Percentiles rank a stretch among this genome's conserved stretches.
Evolutionary conservation across 2,888 invertebrate species (phyloP).

Genomic region (Seira sanloemensis): DNA sequence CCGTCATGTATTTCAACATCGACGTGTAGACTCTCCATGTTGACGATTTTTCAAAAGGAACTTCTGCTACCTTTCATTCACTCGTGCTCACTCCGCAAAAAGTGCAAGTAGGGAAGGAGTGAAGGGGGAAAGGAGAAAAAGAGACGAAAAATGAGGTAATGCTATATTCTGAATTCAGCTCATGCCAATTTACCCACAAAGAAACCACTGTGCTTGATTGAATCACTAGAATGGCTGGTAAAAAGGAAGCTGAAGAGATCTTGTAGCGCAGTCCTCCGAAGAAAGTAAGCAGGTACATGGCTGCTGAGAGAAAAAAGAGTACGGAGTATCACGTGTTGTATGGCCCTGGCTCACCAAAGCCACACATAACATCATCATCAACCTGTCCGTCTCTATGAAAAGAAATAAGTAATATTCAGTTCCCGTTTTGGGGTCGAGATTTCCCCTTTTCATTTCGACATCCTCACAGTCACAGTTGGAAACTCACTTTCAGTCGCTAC

Average conservation of each 20-base stretch:
- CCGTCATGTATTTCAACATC: not conserved
- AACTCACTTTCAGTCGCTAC: slow-evolving; percentile 26
- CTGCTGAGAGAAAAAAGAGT: not conserved
- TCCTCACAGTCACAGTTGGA: not conserved
- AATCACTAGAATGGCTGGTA: slow-evolving; percentile 54
- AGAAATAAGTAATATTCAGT: slow-evolving; percentile 36
- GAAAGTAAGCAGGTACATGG: not conserved
- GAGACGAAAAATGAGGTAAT: slow-evolving; percentile 47
- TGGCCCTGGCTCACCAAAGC: too few relatives aligned
- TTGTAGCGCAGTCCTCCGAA: slow-evolving; percentile 12
- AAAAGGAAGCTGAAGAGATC: slow-evolving; percentile 23
- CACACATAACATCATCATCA: slow-evolving; percentile 25
- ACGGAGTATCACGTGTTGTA: too few relatives aligned
- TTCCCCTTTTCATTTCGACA: not conserved
- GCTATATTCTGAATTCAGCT: slow-evolving; percentile 59
- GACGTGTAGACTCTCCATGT: not conserved
- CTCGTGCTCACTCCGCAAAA: not conserved
- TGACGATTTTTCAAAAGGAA: slow-evolving; percentile 30
- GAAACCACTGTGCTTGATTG: slow-evolving; percentile 64
- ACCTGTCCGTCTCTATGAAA: slow-evolving; percentile 11
- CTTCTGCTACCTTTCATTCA: slow-evolving; percentile 24
- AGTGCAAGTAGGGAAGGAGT: too few relatives aligned
- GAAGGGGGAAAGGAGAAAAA: slow-evolving; percentile 3
- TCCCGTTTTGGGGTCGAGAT: not conserved
- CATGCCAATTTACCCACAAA: slow-evolving; percentile 63